Evolutionary conservation across 2,113 vertebrate species (phyloP), one percentile per base, ranked within the genome.

Genomic region (Lepisosteus oculatus): DNA sequence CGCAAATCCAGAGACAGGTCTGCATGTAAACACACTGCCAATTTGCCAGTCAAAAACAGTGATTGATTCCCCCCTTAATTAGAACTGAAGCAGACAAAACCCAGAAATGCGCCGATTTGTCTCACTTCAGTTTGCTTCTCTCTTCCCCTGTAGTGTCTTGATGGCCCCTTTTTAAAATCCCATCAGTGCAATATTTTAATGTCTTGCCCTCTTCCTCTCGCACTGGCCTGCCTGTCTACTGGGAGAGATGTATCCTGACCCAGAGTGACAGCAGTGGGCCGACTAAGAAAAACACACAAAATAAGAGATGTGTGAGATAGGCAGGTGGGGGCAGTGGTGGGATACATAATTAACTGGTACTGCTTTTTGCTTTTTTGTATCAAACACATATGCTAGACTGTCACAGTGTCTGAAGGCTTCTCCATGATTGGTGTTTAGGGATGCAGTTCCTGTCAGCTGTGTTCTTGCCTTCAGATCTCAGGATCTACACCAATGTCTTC

Each of bases 131-230:
- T 8, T 43, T 11, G 42, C 14, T 61, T 55, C 41, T 13, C 47
- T 75, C 45, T 67, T 61, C 3, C 12, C n/a, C 3, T 1, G n/a
- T 12, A 59, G 7, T 5, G 43, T 4, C 45, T 42, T 61, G 74
- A 63, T 65, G 15, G 72, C 14, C 17, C 47, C 9, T 17, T 43
- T 61, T 29, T 44, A 43, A 17, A 1, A 14, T 41, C 29, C 15
- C 45, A n/a, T 72, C 43, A 47, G 62, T 51, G 47, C 71, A 47
- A 41, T 29, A 29, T 29, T 61, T 72, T 67, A 67, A 12, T 43
- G 6, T 9, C 51, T 45, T 55, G 54, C 71, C 64, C 55, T 12
- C 2, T 17, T 61, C 55, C 41, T 61, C 17, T 17, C 43, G 62
- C 42, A 1, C n/a, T 41, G 55, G 42, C 14, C 44, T 6, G 12